Evolutionary conservation across 1,140 invertebrate species (phyloP).

Genomic region (Trichonephila clavipes): DNA sequence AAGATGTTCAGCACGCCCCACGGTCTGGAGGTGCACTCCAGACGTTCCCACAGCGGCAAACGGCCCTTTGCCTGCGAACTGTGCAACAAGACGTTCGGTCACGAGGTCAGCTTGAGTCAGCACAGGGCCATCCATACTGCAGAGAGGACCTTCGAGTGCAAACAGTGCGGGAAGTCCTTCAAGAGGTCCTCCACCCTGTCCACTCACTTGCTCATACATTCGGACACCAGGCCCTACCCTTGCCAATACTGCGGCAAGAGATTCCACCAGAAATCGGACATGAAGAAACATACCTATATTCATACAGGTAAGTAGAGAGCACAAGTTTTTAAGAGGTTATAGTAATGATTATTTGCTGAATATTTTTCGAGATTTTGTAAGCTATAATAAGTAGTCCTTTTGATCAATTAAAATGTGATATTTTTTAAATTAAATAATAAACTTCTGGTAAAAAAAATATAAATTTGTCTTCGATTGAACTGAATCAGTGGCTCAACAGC

Average conservation of each 20-base stretch:
- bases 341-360: too few species aligned
- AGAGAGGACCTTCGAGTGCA: constrained; percentile 82
- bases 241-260: constrained; percentile 84
- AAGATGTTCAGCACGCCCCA: constrained; percentile 99
- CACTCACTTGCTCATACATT: constrained; percentile 85
- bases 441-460: too few species aligned
- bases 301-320: constrained; percentile 82
- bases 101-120: constrained; percentile 81
- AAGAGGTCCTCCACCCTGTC: constrained; percentile 85
- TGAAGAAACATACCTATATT: constrained; percentile 87
- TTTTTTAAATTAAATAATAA: too few species aligned
- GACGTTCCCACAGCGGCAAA: constrained; percentile 94
- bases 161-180: constrained; percentile 84
- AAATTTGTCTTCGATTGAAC: too few species aligned
- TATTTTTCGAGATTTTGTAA: too few species aligned
- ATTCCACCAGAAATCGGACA: constrained; percentile 86
- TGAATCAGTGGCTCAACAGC: too few species aligned
- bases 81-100: constrained; percentile 83
- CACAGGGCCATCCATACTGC: constrained; percentile 81
- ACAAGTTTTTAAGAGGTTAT: too few species aligned
- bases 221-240: constrained; percentile 83
- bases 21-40: constrained; percentile 94
- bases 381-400: too few species aligned
- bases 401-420: too few species aligned
- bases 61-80: constrained; percentile 82